These are phyloP conservation scores for Lapara coniferarum DNA, from an alignment of 2,888 invertebrate species.

Conservation along the genomic window DNA sequence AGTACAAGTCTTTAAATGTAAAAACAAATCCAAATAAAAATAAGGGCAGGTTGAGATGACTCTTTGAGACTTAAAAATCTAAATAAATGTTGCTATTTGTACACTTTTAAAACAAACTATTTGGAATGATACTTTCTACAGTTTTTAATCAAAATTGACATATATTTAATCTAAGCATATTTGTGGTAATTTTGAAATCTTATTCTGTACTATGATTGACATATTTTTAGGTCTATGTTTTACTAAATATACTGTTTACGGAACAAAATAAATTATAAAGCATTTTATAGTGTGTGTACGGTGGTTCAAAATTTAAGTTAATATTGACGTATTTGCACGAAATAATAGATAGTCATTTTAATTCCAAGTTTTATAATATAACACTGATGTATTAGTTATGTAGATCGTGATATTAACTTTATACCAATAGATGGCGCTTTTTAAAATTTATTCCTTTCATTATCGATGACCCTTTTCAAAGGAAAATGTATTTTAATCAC, in stretches of 20 bases:
- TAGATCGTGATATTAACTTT: neutral
- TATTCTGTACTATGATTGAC: constrained; percentile 10
- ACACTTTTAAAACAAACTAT: too few species aligned
- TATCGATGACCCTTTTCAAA: neutral
- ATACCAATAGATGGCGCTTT: neutral
- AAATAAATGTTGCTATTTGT: neutral
- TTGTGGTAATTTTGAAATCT: neutral
- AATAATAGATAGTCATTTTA: neutral
- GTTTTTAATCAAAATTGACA: too few species aligned
- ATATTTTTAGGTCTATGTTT: neutral
- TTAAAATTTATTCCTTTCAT: neutral
- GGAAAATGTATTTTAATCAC: neutral
- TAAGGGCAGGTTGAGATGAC: too few species aligned
- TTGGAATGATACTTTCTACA: too few species aligned
- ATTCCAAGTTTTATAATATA: neutral
- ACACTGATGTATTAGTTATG: neutral
- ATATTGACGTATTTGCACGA: neutral
- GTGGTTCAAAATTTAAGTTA: constrained; percentile 11
- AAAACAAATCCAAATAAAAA: too few species aligned
- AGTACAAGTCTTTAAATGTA: neutral
- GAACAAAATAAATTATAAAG: constrained; percentile 17
- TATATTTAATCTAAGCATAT: too few species aligned
- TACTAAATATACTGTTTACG: neutral
- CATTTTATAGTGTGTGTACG: constrained; percentile 11
- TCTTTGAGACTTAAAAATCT: too few species aligned